phyloP scores from a whole-genome alignment of 1,140 invertebrate species.

The Listronotus oregonensis region DNA sequence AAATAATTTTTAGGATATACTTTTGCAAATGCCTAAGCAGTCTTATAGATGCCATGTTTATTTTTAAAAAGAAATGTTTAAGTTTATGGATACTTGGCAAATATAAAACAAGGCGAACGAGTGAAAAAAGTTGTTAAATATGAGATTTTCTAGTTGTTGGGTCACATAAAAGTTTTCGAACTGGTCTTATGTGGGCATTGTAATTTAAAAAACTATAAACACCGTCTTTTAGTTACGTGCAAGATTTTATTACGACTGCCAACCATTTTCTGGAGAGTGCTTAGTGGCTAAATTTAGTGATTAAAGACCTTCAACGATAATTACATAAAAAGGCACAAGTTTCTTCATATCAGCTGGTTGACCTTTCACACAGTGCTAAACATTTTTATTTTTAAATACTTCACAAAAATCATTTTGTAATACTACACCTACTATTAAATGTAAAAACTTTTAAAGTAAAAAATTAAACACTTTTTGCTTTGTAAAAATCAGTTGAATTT shows the following conservation, averaged over 20 bases:
- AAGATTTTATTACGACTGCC: conserved; percentile 50
- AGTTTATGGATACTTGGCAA: conserved; percentile 29
- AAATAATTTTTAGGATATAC: conserved; percentile 37
- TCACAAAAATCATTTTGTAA: conserved; percentile 2
- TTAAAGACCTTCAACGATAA: conserved; percentile 48
- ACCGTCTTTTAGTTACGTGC: conserved; percentile 47
- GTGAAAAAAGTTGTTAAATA: conserved; percentile 48
- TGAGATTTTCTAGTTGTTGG: conserved; percentile 51
- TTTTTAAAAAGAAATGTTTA: conserved; percentile 4
- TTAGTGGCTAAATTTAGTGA: conserved; percentile 50
- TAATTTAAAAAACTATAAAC: conserved; percentile 35
- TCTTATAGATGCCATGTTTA: conserved; percentile 22
- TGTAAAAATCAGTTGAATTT: no score
- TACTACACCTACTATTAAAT: not conserved
- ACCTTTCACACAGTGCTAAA: conserved; percentile 11
- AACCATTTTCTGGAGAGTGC: conserved; percentile 43
- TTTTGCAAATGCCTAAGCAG: conserved; percentile 48
- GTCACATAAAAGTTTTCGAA: conserved; percentile 42
- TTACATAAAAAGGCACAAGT: conserved; percentile 43
- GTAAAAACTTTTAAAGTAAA: conserved; percentile 13
- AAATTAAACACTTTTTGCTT: no score
- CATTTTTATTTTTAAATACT: not conserved
- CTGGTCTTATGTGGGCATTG: conserved; percentile 31
- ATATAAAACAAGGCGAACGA: conserved; percentile 36
- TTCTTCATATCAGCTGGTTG: conserved; percentile 49